Conservation (phyloP, 2,113 vertebrate genomes). For the Hirundichthys speculiger region DNA sequence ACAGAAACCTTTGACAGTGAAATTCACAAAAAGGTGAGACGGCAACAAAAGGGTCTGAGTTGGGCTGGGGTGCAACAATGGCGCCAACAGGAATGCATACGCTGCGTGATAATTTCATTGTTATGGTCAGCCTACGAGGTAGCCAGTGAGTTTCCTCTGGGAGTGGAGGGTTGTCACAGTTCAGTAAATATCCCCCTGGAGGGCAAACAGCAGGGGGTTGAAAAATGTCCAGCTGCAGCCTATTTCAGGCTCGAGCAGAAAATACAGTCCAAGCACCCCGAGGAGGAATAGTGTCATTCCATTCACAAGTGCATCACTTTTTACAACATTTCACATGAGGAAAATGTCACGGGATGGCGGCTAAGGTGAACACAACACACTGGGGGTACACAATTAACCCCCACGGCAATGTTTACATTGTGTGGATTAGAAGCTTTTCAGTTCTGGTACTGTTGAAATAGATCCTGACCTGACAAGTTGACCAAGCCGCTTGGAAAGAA, state of each 20-base stretch:
- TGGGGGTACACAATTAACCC: slow-evolving; percentile 14
- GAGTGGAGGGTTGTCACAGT: slow-evolving; percentile 59
- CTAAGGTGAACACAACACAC: slow-evolving; percentile 2
- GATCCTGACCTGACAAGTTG: slow-evolving; percentile 10
- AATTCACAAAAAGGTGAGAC: slow-evolving; percentile 66
- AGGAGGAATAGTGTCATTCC: slow-evolving; percentile 27
- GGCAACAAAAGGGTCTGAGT: slow-evolving; percentile 57
- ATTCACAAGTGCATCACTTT: slow-evolving; percentile 20
- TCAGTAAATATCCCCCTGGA: slow-evolving; percentile 51
- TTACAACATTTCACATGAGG: slow-evolving; percentile 5
- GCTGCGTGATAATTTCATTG: slow-evolving; percentile 67
- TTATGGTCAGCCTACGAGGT: slow-evolving; percentile 40
- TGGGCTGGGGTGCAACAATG: slow-evolving; percentile 53
- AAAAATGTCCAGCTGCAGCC: slow-evolving; percentile 49
- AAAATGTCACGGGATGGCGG: slow-evolving; percentile 20
- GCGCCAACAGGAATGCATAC: slow-evolving; percentile 55
- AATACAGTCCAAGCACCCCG: slow-evolving; percentile 34
- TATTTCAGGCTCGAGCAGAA: slow-evolving; percentile 26
- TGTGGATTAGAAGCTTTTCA: neutral
- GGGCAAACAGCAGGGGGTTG: slow-evolving; percentile 43
- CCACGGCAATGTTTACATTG: slow-evolving; percentile 2
- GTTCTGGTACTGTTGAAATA: neutral
- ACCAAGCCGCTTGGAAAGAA: neutral
- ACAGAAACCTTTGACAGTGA: slow-evolving; percentile 56
- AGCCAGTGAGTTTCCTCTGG: slow-evolving; percentile 53